Evolutionary conservation across 2,888 invertebrate species (phyloP).

Genomic region (Latrodectus hesperus): DNA sequence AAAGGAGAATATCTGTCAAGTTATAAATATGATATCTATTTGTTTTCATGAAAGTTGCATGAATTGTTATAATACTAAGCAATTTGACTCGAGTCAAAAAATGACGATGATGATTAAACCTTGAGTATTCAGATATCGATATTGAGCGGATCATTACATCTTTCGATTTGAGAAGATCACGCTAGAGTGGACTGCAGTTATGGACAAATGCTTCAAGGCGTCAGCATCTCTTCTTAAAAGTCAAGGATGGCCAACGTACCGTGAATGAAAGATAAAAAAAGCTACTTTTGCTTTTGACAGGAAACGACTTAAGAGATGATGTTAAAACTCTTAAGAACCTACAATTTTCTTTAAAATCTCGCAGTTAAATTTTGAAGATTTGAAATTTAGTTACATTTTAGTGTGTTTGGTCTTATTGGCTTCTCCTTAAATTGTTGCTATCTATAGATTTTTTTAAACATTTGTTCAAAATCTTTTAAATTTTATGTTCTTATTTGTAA

Average conservation of each 20-base stretch:
- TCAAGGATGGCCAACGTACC: conserved; percentile 16
- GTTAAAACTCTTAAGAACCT: background rate
- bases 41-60: no score
- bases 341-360: no score
- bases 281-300: background rate
- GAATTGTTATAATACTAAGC: no score
- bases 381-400: no score
- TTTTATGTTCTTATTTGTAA: no score
- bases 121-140: conserved; percentile 1
- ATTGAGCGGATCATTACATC: conserved; percentile 6
- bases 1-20: no score
- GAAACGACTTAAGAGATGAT: background rate
- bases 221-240: conserved; percentile 5
- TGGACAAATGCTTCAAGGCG: background rate
- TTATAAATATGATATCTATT: no score
- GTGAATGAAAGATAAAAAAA: conserved; percentile 16
- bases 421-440: no score
- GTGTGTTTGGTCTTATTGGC: no score
- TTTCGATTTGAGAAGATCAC: background rate
- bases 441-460: no score
- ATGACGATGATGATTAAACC: background rate
- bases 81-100: background rate
- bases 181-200: background rate
- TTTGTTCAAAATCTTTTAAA: no score
- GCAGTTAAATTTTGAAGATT: no score